phyloP scores from a whole-genome alignment of 2,888 invertebrate species.

The Xestia sexstrigata region DNA sequence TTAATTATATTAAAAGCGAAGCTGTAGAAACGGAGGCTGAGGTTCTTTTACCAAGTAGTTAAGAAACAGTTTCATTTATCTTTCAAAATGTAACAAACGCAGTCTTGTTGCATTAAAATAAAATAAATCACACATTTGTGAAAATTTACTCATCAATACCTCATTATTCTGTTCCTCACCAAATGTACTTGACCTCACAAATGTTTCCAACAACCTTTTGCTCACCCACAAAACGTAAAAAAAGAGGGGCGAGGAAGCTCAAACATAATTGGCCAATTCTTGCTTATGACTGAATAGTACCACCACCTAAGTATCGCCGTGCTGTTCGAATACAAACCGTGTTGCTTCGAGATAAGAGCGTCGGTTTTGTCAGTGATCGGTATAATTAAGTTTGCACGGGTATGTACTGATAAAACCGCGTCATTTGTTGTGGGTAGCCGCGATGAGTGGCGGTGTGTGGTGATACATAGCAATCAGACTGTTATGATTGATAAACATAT shows the following conservation, averaged over 20 bases:
- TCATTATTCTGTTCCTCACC: slow-evolving; percentile 46
- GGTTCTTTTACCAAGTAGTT: neutral
- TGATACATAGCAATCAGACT: slow-evolving; percentile 25
- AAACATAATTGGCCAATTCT: slow-evolving; percentile 20
- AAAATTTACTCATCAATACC: slow-evolving; percentile 32
- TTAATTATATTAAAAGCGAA: neutral
- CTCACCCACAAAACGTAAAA: neutral
- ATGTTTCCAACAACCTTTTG: slow-evolving; percentile 13
- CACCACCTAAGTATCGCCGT: neutral
- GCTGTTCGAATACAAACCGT: slow-evolving; percentile 40
- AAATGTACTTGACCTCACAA: slow-evolving; percentile 42
- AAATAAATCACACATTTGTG: slow-evolving; percentile 2
- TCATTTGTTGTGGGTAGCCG: slow-evolving; percentile 57
- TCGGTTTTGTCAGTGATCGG: neutral
- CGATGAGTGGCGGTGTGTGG: slow-evolving; percentile 48
- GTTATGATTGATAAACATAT: slow-evolving; percentile 59
- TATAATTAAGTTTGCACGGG: slow-evolving; percentile 30
- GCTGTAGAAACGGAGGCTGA: neutral
- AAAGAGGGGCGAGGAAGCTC: slow-evolving; percentile 40
- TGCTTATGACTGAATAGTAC: slow-evolving; percentile 33
- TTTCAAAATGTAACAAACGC: neutral
- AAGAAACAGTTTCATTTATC: neutral
- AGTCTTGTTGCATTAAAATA: slow-evolving; percentile 6
- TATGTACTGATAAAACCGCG: slow-evolving; percentile 48
- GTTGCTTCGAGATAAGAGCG: neutral